These are phyloP conservation scores for Siderastrea radians DNA, from an alignment of 92 coral and sea anemone genomes.

Conservation along the genomic window DNA sequence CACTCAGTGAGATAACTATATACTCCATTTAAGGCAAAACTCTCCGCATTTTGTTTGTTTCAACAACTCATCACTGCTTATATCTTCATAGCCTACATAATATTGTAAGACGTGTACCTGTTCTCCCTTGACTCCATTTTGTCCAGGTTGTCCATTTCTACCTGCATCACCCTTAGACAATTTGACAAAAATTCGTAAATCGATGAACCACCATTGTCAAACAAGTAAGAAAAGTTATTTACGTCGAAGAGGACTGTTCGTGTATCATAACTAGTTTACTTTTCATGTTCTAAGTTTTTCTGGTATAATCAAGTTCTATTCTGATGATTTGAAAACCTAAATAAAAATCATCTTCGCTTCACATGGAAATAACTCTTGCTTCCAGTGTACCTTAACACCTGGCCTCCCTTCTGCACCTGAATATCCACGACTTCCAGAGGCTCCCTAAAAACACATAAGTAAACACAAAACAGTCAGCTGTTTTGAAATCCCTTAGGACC, in stretches of 20 bases:
- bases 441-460: constrained; percentile 52
- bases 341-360: no score
- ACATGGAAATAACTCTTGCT: background rate
- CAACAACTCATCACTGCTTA: no score
- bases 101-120: constrained; percentile 25
- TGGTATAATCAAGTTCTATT: no score
- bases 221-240: no score
- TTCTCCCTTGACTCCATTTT: constrained; percentile 68
- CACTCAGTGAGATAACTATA: no score
- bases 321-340: no score
- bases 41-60: no score
- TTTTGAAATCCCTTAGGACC: background rate
- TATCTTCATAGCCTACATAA: background rate
- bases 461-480: background rate
- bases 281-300: no score
- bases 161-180: constrained; percentile 82
- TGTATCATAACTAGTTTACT: no score
- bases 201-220: background rate
- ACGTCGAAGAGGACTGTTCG: no score
- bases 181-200: no score
- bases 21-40: no score
- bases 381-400: constrained; percentile 54
- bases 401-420: constrained; percentile 70
- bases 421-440: constrained; percentile 70
- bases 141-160: constrained; percentile 68